phyloP scores from a whole-genome alignment of 2,888 invertebrate genomes.

The Monochamus alternatus region DNA sequence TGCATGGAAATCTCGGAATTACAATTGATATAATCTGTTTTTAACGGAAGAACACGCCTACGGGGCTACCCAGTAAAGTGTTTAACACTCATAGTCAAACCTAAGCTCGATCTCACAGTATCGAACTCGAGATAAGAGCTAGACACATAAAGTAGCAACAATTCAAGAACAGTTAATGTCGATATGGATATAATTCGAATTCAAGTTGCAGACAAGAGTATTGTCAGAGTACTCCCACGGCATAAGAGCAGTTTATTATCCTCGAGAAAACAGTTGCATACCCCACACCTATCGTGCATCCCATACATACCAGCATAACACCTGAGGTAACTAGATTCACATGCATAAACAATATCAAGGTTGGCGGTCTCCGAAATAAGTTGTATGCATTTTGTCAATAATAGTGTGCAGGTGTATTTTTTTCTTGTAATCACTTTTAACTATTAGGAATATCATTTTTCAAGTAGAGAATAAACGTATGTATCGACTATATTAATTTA shows the following conservation, averaged over 20 bases:
- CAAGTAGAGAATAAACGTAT: no score
- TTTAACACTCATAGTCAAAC: neutral
- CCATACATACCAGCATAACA: constrained; percentile 35
- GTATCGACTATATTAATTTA: no score
- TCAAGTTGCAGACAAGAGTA: constrained; percentile 36
- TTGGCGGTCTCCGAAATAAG: constrained; percentile 38
- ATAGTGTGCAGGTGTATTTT: neutral
- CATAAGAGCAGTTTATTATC: constrained; percentile 34
- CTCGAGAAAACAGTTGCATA: constrained; percentile 22
- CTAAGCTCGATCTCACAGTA: neutral
- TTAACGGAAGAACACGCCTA: constrained; percentile 18
- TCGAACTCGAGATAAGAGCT: constrained; percentile 15
- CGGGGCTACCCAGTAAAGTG: neutral
- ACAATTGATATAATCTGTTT: constrained; percentile 2
- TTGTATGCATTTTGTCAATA: constrained; percentile 18
- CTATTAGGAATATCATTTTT: no score
- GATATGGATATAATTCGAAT: constrained; percentile 19
- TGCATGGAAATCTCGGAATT: neutral
- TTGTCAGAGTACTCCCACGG: constrained; percentile 36
- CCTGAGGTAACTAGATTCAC: constrained; percentile 40
- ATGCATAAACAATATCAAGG: constrained; percentile 37
- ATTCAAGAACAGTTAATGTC: constrained; percentile 23
- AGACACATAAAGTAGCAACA: constrained; percentile 9
- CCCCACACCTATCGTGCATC: constrained; percentile 35
- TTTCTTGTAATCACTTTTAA: no score